Evolutionary conservation across 1,140 invertebrate genomes (phyloP).

Genomic region (Liolophura sinensis): DNA sequence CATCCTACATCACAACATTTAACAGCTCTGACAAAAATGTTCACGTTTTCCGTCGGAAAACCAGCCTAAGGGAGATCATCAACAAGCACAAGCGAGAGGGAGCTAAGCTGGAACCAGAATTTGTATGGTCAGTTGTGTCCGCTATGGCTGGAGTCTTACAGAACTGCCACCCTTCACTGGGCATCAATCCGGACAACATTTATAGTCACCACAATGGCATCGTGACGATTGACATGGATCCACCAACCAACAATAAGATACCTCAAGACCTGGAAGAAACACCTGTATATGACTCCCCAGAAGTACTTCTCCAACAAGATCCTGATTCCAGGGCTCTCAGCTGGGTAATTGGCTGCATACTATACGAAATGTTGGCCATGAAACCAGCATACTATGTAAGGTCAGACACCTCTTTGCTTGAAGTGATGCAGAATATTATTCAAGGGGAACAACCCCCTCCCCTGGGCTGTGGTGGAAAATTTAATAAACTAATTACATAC

Average conservation of each 20-base stretch:
- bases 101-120: no score
- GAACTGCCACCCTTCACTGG: no score
- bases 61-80: background rate
- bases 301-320: slow-evolving; percentile 23
- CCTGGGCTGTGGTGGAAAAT: background rate
- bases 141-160: no score
- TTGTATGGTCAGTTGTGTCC: no score
- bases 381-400: slow-evolving; percentile 30
- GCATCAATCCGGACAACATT: no score
- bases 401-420: slow-evolving; percentile 23
- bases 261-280: background rate
- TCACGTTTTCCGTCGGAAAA: background rate
- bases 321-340: slow-evolving; percentile 22
- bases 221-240: background rate
- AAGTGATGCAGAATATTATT: slow-evolving; percentile 27
- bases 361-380: slow-evolving; percentile 33
- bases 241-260: background rate
- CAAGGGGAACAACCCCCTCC: slow-evolving; percentile 23
- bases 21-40: background rate
- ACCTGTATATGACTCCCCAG: slow-evolving; percentile 33
- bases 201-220: no score
- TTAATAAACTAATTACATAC: no score
- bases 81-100: background rate
- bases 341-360: slow-evolving; percentile 34
- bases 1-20: background rate